phyloP scores from a whole-genome alignment of 1,140 invertebrate species.

The Pseudobourletiella spinata region DNA sequence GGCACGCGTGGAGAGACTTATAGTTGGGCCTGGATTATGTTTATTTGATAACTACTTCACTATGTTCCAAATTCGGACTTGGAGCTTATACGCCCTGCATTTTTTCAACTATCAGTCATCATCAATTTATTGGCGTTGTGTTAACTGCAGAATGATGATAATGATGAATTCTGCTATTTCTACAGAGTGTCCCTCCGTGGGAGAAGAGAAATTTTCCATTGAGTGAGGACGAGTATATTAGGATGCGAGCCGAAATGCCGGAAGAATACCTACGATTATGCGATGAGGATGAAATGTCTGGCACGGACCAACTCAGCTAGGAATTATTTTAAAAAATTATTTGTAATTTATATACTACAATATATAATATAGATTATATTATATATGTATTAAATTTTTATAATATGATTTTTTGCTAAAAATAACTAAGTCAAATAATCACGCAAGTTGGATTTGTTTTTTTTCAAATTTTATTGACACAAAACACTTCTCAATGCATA shows the following conservation, averaged over 20 bases:
- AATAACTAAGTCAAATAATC: neutral
- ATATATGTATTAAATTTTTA: neutral
- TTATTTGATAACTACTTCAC: too few relatives aligned
- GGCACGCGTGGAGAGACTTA: too few relatives aligned
- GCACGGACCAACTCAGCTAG: neutral
- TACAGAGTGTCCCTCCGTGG: slow-evolving; percentile 50
- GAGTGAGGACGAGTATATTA: slow-evolving; percentile 55
- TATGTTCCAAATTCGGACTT: too few relatives aligned
- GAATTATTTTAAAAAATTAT: neutral
- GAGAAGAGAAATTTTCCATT: slow-evolving; percentile 65
- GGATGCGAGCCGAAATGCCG: slow-evolving; percentile 60
- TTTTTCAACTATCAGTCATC: too few relatives aligned
- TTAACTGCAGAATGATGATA: too few relatives aligned
- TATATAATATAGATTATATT: neutral
- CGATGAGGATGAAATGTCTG: neutral
- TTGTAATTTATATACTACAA: neutral
- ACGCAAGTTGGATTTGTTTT: neutral
- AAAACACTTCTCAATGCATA: slow-evolving; percentile 4
- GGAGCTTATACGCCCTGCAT: too few relatives aligned
- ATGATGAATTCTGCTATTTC: too few relatives aligned
- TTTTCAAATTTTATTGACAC: slow-evolving; percentile 14
- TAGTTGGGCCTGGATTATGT: too few relatives aligned
- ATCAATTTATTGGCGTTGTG: too few relatives aligned
- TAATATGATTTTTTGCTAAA: neutral
- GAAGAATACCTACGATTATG: slow-evolving; percentile 44